Evolutionary conservation across 2,888 invertebrate genomes (phyloP), one percentile per base, ranked within the genome.

Genomic region (Callinectes sapidus): DNA sequence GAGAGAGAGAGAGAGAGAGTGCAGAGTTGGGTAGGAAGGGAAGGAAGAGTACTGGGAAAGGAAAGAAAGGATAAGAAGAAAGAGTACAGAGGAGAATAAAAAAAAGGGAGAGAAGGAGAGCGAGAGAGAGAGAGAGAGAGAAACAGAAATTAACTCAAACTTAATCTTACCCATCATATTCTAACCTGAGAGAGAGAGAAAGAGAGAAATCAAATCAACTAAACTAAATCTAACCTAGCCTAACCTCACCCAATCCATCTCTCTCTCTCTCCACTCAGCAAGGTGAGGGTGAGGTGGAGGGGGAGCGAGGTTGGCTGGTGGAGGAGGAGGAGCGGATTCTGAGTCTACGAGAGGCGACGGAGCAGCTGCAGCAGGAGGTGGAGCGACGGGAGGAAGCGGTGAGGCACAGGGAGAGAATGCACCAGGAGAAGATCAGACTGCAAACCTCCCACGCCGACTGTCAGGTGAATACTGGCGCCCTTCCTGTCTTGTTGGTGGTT

Each of bases 251-350:
- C 10, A 61, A 2, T 5, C 13, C 6, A 23, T 3, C 39, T 39
- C 39, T 2, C n/a, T 18, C 14, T 35, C 23, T 66, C 66, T 35
- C 35, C 23, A 35, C 23, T 35, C 55, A 90, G 88, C 88, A 93
- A 32, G 88, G 81, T 18, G 92, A 91, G 66, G 91, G 23, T 18
- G 92, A 93, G n/a, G 77, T 77, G 14, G 92, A 93, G 48, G 89
- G 92, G 61, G 92, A 93, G 5, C 90, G 93, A 13, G 91, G 93
- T 13, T 91, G 93, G 93, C 55, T 93, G 86, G 61, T 91, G 39
- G 91, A 93, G 23, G 93, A 93, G 71, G 93, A 93, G 61, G 93
- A 93, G 54, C n/a, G 93, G 48, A 91, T 93, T 6, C 48, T 93
- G 35, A 54, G 77, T 35, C 61, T 93, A 18, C 89, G 93, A 23